These are phyloP conservation scores for Eilema griseolum DNA, from an alignment of 2,888 invertebrate genomes.

Conservation along the genomic window DNA sequence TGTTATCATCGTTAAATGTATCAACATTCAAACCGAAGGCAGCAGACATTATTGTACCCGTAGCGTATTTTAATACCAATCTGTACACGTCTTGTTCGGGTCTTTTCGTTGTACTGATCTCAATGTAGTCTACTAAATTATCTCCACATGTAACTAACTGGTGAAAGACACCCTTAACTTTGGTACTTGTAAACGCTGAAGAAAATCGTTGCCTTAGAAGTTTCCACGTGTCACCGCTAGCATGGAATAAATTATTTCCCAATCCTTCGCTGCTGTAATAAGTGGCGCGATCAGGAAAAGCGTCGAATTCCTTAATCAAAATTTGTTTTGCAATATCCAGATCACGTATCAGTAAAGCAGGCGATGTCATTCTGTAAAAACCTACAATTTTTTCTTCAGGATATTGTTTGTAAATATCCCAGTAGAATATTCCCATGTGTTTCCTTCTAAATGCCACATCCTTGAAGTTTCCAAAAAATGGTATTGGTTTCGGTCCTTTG, in stretches of 20 bases:
- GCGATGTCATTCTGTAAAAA: constrained; percentile 61
- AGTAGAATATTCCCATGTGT: constrained; percentile 50
- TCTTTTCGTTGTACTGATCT: constrained; percentile 33
- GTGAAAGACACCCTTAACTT: constrained; percentile 59
- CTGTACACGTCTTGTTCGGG: constrained; percentile 47
- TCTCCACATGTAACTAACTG: constrained; percentile 54
- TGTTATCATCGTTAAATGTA: constrained; percentile 43
- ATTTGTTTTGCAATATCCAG: constrained; percentile 65
- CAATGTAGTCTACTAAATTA: constrained; percentile 57
- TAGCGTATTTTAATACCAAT: constrained; percentile 52
- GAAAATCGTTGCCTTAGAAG: constrained; percentile 60
- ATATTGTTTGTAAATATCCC: constrained; percentile 63
- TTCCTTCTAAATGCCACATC: constrained; percentile 53
- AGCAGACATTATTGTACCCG: constrained; percentile 49
- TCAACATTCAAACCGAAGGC: constrained; percentile 53
- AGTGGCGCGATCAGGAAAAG: constrained; percentile 62
- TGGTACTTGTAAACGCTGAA: constrained; percentile 64
- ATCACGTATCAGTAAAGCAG: constrained; percentile 63
- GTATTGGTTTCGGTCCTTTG: constrained; percentile 59
- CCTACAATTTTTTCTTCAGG: constrained; percentile 67
- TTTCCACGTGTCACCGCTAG: constrained; percentile 59
- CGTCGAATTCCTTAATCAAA: constrained; percentile 66
- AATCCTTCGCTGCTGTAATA: constrained; percentile 59
- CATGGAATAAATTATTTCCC: constrained; percentile 66
- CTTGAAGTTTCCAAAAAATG: constrained; percentile 53